Base-by-base conservation (phyloP, 2,797 vertebrate species). In the Hypotaenidia philippensis region DNA sequence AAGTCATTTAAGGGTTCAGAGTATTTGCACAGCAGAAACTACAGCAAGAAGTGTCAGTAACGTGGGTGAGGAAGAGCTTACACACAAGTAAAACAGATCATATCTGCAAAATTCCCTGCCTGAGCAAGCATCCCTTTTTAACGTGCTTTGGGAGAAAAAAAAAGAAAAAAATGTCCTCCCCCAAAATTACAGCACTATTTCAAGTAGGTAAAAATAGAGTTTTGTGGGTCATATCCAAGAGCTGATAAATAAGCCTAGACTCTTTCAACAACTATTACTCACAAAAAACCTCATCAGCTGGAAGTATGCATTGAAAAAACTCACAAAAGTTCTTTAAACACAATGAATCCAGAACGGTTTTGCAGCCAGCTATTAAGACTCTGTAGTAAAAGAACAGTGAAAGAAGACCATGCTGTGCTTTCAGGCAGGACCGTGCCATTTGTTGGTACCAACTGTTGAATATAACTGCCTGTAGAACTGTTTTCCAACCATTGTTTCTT, bases 341-440 rank as follows among this genome's bases (percentile, higher is more conserved):
- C 72, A 66, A 40, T 59, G 83, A 91, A 93, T 90, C 87, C 83
- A 88, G 80, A 83, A 75, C 60, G 76, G 50, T 60, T 95, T 93
- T 94, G 70, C 80, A 96, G 94, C 31, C 68, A 74, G 88, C 60
- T 95, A 94, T 93, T 94, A 92, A 71, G 92, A 75, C 83, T 90
- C 84, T 2, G 23, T 27, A 81, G 79, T 65, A 93, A 82, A 93
- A 41, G 59, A 96, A 82, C 70, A 86, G 77, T 79, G 84, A 82
- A 86, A 92, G 89, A 83, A 2, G 2, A 83, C 77, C 94, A 94
- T 7, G 95, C 87, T 96, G 95, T 76, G 93, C 91, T 91, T 91
- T 93, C 83, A 93, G 85, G 74, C 69, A 94, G 91, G 80, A 81
- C 91, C 15, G 27, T 88, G 89, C 45, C 83, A 90, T 95, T 94